Base-by-base conservation (phyloP, 2,797 vertebrate species). In the Darevskia mixta region DNA sequence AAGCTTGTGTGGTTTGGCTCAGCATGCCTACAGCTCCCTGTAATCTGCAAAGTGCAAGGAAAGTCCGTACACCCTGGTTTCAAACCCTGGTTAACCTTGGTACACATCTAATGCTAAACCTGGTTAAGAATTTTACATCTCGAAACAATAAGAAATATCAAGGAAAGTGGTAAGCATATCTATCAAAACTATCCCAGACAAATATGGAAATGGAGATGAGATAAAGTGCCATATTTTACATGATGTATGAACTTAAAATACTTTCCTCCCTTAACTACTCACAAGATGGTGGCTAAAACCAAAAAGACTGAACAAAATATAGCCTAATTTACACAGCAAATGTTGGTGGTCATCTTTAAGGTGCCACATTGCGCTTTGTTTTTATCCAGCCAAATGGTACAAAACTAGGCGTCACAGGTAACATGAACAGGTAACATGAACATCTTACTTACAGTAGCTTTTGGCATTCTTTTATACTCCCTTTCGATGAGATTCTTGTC, bases 401-500 rank as follows among this genome's bases (percentile, higher is more conserved):
- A 5, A 85, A 90, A 85, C 1, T 0, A 41, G 55, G 27, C 0
- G 1, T 92, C 90, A n/a, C 80, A 9, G 15, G 27, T 43, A 58
- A 55, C 6, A 35, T 64, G 5, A 25, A 38, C 80, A 9, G 15
- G 27, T 43, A 43, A 55, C 6, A 35, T 49, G 5, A 25, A 82
- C 85, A 90, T 92, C 67, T 85, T 95, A 98, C 98, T 98, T 97
- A 99, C 98, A 73, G 93, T 95, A 94, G 96, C 95, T 94, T 97
- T 97, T 23, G 96, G 94, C 90, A 97, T 96, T 94, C 93, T 96
- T 94, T 97, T 95, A 64, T 94, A 97, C 93, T 98, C 98, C 82
- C 96, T 97, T 93, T 97, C 92, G 93, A 99, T 94, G 93, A 96
- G 95, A 8, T 5, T 94, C 96, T 98, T 98, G 96, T 99, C 98